Percentiles rank a stretch among this genome's conserved stretches.
Evolutionary conservation across 2,113 vertebrate species (phyloP).

Genomic region (Dasypus novemcinctus): DNA sequence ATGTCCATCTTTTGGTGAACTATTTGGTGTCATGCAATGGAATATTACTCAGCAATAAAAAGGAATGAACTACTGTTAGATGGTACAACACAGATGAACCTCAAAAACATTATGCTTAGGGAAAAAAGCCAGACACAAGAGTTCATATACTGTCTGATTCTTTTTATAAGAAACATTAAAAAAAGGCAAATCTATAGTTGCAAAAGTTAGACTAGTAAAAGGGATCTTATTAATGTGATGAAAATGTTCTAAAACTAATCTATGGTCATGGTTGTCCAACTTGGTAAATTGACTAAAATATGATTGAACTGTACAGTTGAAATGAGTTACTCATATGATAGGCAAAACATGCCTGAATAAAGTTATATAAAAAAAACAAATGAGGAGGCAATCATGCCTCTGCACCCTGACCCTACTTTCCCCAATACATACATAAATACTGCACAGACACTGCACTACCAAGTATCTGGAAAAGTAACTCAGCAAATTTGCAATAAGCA

Average conservation of each 20-base stretch:
- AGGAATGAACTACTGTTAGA: not conserved
- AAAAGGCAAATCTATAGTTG: not conserved
- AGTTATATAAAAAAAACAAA: conserved; percentile 7
- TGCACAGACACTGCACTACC: not conserved
- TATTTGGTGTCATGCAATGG: not conserved
- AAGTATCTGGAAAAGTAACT: not conserved
- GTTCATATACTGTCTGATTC: not conserved
- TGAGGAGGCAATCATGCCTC: not conserved
- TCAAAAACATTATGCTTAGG: not conserved
- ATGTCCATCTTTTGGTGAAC: not conserved
- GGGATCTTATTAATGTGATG: not conserved
- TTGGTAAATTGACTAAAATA: not conserved
- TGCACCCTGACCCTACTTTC: not conserved
- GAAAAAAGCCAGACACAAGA: not conserved
- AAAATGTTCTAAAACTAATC: not conserved
- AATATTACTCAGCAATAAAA: not conserved
- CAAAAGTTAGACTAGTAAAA: not conserved
- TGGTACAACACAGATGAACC: not conserved
- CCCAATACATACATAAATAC: not conserved
- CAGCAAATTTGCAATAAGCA: not conserved
- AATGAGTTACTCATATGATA: not conserved
- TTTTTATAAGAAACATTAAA: not conserved
- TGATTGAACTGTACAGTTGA: not conserved
- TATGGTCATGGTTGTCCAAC: not conserved
- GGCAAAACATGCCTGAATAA: not conserved